These are phyloP conservation scores for Pseudochaenichthys georgianus DNA, from an alignment of 2,797 vertebrate species.

Conservation along the genomic window DNA sequence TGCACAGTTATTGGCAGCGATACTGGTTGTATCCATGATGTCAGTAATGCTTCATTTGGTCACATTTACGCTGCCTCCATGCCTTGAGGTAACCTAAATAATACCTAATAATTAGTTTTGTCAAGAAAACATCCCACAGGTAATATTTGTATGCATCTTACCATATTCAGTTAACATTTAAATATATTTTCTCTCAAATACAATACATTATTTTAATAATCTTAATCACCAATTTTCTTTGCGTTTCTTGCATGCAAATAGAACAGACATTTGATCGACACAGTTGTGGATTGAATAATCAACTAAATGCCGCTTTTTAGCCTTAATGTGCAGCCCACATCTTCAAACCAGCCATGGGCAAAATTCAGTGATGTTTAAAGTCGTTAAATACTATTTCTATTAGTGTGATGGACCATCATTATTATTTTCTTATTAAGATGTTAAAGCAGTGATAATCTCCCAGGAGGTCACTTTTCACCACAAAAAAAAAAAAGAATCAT, in stretches of 20 bases:
- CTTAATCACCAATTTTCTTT: background rate
- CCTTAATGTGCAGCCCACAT: background rate
- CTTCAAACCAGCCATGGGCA: too few relatives aligned
- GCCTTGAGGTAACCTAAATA: background rate
- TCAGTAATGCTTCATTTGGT: slow-evolving; percentile 18
- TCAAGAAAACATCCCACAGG: background rate
- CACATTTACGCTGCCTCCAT: background rate
- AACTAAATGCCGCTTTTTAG: background rate
- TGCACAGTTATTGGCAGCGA: slow-evolving; percentile 24
- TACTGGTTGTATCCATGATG: slow-evolving; percentile 24
- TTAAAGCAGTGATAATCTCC: background rate
- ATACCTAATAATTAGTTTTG: too few relatives aligned
- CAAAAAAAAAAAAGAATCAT: background rate
- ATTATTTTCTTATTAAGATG: background rate
- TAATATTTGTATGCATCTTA: background rate
- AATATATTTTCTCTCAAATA: background rate
- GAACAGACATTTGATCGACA: background rate
- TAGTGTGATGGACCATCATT: too few relatives aligned
- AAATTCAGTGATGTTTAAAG: background rate
- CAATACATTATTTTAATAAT: background rate
- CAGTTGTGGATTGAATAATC: background rate
- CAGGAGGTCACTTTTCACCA: background rate
- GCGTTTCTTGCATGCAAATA: background rate
- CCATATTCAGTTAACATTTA: background rate
- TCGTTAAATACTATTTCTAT: background rate